These are phyloP conservation scores for Dryocosmus kuriphilus DNA, from an alignment of 2,888 invertebrate species.

Conservation along the genomic window DNA sequence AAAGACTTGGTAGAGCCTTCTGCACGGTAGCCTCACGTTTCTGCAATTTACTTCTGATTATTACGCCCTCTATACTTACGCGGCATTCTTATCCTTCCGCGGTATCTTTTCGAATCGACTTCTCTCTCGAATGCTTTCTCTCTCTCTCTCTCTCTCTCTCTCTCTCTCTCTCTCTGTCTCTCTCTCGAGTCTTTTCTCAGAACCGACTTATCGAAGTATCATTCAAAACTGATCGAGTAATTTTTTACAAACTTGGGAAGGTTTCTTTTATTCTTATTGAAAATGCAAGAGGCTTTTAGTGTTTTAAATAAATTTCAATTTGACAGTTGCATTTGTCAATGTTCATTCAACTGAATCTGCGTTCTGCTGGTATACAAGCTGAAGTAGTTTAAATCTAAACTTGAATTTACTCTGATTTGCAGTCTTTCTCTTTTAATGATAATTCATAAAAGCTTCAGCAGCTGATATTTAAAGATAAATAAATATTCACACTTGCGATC, in stretches of 20 bases:
- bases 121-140: conserved; percentile 17
- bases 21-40: conserved; percentile 77
- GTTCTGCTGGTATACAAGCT: too few species aligned
- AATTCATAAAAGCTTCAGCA: too few species aligned
- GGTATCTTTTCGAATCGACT: conserved; percentile 31
- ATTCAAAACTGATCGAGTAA: conserved; percentile 36
- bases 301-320: background rate
- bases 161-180: conserved; percentile 17
- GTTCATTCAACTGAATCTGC: too few species aligned
- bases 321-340: too few species aligned
- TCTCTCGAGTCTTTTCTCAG: conserved; percentile 28
- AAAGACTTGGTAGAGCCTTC: conserved; percentile 53
- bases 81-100: conserved; percentile 60
- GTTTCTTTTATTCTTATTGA: too few species aligned
- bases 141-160: conserved; percentile 31
- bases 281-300: too few species aligned
- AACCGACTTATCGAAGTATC: conserved; percentile 32
- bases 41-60: conserved; percentile 77
- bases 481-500: too few species aligned
- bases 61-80: conserved; percentile 74
- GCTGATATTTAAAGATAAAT: too few species aligned
- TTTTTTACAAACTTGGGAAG: background rate
- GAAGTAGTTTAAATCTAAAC: too few species aligned
- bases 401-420: too few species aligned
- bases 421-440: too few species aligned